These are phyloP conservation scores for Leiothrix lutea DNA, from an alignment of 2,113 vertebrate species.

Conservation along the genomic window DNA sequence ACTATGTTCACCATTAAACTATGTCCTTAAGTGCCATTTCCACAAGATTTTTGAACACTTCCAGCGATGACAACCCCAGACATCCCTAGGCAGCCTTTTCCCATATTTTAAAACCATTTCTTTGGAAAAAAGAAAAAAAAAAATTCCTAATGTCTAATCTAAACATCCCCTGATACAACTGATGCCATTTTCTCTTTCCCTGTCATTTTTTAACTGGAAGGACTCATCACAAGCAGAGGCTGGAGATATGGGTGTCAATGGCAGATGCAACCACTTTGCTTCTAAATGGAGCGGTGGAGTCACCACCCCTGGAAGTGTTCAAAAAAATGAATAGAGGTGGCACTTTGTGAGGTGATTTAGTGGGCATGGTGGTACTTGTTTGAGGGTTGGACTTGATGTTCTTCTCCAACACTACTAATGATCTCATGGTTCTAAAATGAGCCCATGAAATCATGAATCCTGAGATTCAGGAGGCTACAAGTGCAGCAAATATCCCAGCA, in stretches of 20 bases:
- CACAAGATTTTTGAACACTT: background rate
- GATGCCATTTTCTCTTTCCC: background rate
- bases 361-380: accelerated
- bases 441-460: background rate
- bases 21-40: background rate
- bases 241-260: background rate
- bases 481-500: background rate
- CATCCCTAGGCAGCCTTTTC: background rate
- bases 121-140: background rate
- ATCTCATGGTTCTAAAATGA: background rate
- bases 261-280: background rate
- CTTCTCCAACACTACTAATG: background rate
- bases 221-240: background rate
- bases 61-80: background rate
- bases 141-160: background rate
- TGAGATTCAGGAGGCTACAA: background rate
- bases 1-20: background rate
- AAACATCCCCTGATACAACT: background rate
- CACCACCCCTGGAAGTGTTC: background rate
- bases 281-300: background rate
- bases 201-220: background rate
- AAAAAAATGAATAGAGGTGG: background rate
- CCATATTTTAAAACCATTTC: background rate
- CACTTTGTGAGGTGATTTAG: background rate
- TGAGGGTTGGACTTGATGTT: background rate